Evolutionary conservation across 2,888 invertebrate genomes (phyloP).

Genomic region (Ormyrus thymus): DNA sequence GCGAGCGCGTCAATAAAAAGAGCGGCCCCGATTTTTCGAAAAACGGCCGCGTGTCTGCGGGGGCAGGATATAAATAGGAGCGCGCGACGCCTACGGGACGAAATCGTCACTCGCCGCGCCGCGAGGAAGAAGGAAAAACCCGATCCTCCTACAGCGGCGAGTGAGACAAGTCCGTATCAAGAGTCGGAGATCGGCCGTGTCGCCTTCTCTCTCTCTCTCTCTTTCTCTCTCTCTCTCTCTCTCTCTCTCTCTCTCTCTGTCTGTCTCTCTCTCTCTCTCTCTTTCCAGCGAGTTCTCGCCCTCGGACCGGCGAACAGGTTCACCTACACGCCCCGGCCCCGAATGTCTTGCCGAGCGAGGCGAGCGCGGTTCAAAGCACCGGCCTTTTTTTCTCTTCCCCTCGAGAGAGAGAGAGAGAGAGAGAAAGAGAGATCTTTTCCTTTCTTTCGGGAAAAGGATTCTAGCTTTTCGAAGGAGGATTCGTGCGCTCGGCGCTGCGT

Average conservation of each 20-base stretch:
- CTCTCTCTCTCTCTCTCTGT: conserved; percentile 12
- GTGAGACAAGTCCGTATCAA: conserved; percentile 41
- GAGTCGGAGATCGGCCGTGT: conserved; percentile 49
- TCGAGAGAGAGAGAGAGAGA: no score
- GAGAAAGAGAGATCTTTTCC: no score
- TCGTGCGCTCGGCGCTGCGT: no score
- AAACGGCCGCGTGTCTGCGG: background rate
- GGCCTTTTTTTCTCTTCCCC: no score
- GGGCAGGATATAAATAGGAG: conserved; percentile 37
- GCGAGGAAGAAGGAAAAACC: conserved; percentile 39
- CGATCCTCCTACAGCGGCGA: conserved; percentile 48
- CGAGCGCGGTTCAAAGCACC: background rate
- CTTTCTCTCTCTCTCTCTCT: conserved; percentile 19
- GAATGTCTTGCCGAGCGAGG: conserved; percentile 5
- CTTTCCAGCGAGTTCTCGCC: conserved; percentile 29
- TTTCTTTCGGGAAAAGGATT: no score
- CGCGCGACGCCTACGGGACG: conserved; percentile 37
- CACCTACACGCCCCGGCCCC: conserved; percentile 62
- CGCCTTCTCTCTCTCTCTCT: conserved; percentile 5
- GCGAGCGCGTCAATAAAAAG: background rate
- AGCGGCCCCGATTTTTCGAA: background rate
- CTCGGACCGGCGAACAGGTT: conserved; percentile 63
- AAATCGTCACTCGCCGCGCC: conserved; percentile 27
- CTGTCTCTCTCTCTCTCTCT: background rate
- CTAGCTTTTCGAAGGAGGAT: no score